Percentiles rank a stretch among this genome's conserved stretches.
phyloP scores from a whole-genome alignment of 2,797 vertebrate species.

The Poecilia wingei region DNA sequence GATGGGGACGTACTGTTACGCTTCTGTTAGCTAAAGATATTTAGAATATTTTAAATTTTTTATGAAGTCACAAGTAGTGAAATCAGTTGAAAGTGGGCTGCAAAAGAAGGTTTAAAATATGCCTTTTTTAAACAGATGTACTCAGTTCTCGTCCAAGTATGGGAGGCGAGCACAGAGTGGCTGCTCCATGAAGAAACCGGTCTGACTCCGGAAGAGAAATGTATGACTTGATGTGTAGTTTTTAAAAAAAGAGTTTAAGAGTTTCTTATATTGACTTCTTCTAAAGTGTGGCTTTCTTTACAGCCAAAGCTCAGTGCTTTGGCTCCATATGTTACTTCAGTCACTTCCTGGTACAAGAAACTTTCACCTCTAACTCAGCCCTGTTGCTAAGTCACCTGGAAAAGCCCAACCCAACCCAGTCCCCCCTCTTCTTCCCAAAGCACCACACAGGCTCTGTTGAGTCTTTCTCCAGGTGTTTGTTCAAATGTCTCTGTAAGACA shows the following conservation, averaged over 20 bases:
- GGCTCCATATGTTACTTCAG: constrained; percentile 42
- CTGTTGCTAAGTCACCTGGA: constrained; percentile 17
- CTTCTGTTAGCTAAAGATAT: not conserved
- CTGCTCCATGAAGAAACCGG: not conserved
- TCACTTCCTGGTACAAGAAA: constrained; percentile 54
- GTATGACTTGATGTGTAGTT: not conserved
- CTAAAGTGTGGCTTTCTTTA: not conserved
- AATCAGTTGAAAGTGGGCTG: not conserved
- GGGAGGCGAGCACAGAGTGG: not conserved
- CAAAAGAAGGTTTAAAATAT: not conserved
- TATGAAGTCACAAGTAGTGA: not conserved
- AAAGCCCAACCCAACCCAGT: constrained; percentile 17
- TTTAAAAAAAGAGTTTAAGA: not conserved
- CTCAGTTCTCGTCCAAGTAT: not conserved
- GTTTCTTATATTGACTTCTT: not conserved
- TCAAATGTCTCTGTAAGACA: constrained; percentile 19
- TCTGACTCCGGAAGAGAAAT: not conserved
- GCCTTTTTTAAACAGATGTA: not conserved
- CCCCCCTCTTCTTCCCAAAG: not conserved
- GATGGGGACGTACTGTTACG: not conserved
- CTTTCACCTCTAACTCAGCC: constrained; percentile 38
- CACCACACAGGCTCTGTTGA: constrained; percentile 2
- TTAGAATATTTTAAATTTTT: not conserved
- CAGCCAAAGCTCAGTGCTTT: not conserved
- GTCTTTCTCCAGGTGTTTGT: constrained; percentile 31